Base-by-base conservation (phyloP, 2,113 vertebrate genomes). In the Pteruthius melanotis region DNA sequence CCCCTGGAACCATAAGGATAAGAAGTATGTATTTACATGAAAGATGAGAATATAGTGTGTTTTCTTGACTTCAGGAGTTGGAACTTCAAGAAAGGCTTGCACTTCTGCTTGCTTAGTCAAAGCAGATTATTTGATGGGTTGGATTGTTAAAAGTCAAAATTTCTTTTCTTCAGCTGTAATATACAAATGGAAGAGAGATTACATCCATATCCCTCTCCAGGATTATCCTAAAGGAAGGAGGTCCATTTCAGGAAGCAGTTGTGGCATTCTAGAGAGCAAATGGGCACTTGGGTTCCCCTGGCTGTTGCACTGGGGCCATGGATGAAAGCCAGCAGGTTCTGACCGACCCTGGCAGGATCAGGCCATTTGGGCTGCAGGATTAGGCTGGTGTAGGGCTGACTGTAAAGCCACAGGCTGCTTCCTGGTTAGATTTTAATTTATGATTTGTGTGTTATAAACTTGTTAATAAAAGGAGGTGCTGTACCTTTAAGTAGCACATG, bases 401-500 rank as follows among this genome's bases (percentile, higher is more conserved):
- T 56, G 28, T 80, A 69, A 90, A 92, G 24, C 28, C 45, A 1
- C 2, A 22, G 47, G 19, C 56, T 74, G 44, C 39, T 30, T 53
- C 44, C 66, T 23, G 33, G 12, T 54, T 45, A 30, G 74, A 7
- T 59, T 87, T 70, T 39, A 15, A 40, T 39, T n/a, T 49, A 3
- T 5, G 10, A 44, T 78, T 66, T 21, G 11, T 35, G 90, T 65
- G 9, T 87, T 57, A 17, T 11, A 31, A 80, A 61, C 26, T 14
- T 8, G 28, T 64, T 39, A 22, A 2, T 33, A 72, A 87, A 90
- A 90, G 80, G 63, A 72, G 87, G 31, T 66, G 96, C 95, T 93
- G 87, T 95, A 44, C 93, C 95, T 95, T 96, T 95, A 92, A 95
- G 90, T 40, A 93, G 68, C 84, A 56, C 78, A 66, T 84, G 80